Percentiles rank a stretch among this genome's conserved stretches.
phyloP scores from a whole-genome alignment of 92 coral and sea anemone genomes.

The Phenganax subtilis region DNA sequence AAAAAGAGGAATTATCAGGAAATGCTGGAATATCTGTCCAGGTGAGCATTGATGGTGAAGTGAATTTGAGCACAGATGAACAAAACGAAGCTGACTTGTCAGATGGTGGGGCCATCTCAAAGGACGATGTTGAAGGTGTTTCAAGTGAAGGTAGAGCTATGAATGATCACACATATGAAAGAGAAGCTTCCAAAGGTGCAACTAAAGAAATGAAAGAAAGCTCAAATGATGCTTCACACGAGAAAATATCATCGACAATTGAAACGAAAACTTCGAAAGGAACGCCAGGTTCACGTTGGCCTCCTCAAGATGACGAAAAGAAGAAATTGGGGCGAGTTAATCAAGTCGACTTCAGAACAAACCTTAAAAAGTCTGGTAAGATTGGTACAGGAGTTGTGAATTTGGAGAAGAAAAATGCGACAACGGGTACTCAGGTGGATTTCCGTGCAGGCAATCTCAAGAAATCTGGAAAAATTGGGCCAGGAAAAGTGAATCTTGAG shows the following conservation, averaged over 20 bases:
- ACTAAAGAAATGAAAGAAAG: neutral
- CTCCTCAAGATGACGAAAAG: slow-evolving; percentile 14
- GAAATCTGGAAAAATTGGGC: slow-evolving; percentile 23
- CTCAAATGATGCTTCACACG: neutral
- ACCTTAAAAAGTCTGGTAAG: slow-evolving; percentile 17
- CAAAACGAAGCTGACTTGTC: neutral
- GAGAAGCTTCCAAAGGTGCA: neutral
- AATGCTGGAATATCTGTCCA: neutral
- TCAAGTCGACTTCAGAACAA: slow-evolving; percentile 22
- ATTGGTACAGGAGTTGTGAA: slow-evolving; percentile 7
- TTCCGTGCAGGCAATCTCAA: slow-evolving; percentile 26
- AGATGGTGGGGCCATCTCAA: slow-evolving; percentile 13
- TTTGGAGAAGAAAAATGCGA: slow-evolving; percentile 10
- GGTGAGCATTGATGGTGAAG: neutral
- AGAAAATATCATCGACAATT: neutral
- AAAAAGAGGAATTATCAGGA: neutral
- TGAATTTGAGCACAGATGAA: neutral
- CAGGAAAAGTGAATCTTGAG: slow-evolving; percentile 22
- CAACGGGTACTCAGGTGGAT: slow-evolving; percentile 21
- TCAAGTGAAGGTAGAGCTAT: neutral
- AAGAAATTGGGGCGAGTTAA: neutral
- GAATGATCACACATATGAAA: neutral
- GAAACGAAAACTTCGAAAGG: neutral
- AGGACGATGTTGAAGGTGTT: neutral
- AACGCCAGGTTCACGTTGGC: neutral